Base-by-base conservation (phyloP, 2,888 invertebrate species). In the Andrena haemorrhoa region DNA sequence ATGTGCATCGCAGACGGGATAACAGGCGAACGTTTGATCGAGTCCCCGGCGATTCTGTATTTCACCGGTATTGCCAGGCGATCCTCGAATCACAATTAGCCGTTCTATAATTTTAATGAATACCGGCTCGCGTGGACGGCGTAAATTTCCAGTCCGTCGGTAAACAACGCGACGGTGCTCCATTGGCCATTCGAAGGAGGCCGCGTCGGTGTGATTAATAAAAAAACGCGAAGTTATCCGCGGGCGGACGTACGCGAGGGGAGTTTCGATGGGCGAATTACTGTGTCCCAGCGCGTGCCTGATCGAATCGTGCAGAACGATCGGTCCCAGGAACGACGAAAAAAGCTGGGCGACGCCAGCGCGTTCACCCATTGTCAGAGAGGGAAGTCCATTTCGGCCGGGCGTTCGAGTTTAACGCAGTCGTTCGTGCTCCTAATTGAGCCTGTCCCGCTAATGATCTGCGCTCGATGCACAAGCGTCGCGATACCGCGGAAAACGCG, bases 101-200 rank as follows among this genome's bases (percentile, higher is more conserved):
- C 56, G 35, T 56, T 63, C 49, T 49, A 47, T 63, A 75, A 75
- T 63, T 75, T 75, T 73, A 77, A 70, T 70, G 51, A 65, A 77
- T 66, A 78, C 61, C 29, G 66, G 10, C 53, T 29, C 51, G 51
- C 73, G 53, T 75, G 29, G 63, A 16, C 35, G 41, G 16, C 61
- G 49, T 58, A 58, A 66, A 61, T 53, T 75, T 23, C 20, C 63
- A 8, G 7, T 56, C 29, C 10, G 23, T 35, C 56, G 41, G 31
- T 41, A 56, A 56, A 63, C 71, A 63, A 47, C 47, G 7, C 10
- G 3, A 2, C 20, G 53, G 10, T 20, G 31, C 5, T 1, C 16
- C 31, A 66, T n/a, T n/a, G 53, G 41, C 23, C 23, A 31, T 53
- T 23, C 41, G 41, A 41, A 4, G n/a, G 8, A 0, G 4, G 41